Base-by-base conservation (phyloP, 2,113 vertebrate genomes). In the Ginglymostoma cirratum region DNA sequence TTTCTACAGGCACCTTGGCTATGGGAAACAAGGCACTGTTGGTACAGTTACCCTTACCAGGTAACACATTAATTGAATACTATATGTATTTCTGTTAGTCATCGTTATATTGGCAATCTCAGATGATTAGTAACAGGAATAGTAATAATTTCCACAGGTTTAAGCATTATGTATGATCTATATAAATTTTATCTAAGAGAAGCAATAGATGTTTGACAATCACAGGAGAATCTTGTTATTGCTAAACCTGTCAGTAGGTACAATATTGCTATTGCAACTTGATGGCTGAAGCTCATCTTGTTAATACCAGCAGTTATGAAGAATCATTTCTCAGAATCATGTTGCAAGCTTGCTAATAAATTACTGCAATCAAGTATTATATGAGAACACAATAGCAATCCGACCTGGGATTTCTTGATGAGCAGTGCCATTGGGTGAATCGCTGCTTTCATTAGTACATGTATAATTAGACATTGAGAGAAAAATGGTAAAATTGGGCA, bases 41-140 rank as follows among this genome's bases (percentile, higher is more conserved):
- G 99, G 99, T 98, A 98, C 52, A 99, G 99, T 96, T 99, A 99
- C 96, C 99, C 99, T 1, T 98, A 99, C 97, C 99, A 99, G 99
- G 99, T 99, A 98, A 97, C 30, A 52, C 48, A 86, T 86, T 48
- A 19, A 52, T 52, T 52, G 85, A 52, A 52, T 87, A 10, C 7
- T 34, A 30, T 5, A 14, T 34, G 12, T 30, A 86, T 21, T 3
- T 61, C 52, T 65, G 2, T 90, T 42, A 27, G 30, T 24, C 30
- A 61, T 90, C n/a, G 52, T 87, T 45, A 83, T 83, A 45, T 83
- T 83, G 80, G 45, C 23, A 12, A 27, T 24, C 24, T 52, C 23
- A 48, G 21, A 24, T 86, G 8, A 15, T 61, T 61, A 38, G 78
- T 80, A 14, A 3, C 15, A 30, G 1, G 2, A 27, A 3, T 87